Conservation (phyloP, 2,888 invertebrate genomes). For the Napeogenes sylphis region DNA sequence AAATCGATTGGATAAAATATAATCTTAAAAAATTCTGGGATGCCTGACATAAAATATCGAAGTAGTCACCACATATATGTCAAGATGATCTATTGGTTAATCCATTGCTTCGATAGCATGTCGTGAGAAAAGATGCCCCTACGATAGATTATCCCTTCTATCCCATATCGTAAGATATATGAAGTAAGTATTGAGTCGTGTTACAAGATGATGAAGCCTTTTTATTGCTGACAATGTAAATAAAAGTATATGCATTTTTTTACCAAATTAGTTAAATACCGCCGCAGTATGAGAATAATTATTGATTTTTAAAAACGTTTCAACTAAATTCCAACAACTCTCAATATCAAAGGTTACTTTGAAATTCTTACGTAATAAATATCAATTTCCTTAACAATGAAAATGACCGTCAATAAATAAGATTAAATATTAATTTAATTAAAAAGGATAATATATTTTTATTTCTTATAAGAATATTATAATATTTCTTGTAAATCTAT, state of each 20-base stretch:
- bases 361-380: no score
- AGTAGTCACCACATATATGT: neutral
- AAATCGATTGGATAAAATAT: neutral
- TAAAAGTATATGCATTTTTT: neutral
- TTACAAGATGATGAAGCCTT: neutral
- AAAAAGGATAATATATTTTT: no score
- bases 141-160: slow-evolving; percentile 4
- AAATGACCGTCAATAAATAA: no score
- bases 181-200: slow-evolving; percentile 1
- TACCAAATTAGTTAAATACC: no score
- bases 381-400: no score
- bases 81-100: neutral
- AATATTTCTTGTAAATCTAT: no score
- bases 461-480: no score
- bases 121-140: slow-evolving; percentile 5
- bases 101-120: slow-evolving; percentile 1
- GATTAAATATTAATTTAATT: no score
- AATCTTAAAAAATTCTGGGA: neutral
- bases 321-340: no score
- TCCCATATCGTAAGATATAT: slow-evolving; percentile 4
- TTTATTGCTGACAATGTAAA: slow-evolving; percentile 3
- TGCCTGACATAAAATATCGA: neutral
- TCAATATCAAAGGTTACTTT: no score
- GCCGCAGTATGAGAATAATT: no score
- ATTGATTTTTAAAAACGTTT: no score